Evolutionary conservation across 1,140 invertebrate genomes (phyloP), one percentile per base, ranked within the genome.

Genomic region (Procambarus virginalis): DNA sequence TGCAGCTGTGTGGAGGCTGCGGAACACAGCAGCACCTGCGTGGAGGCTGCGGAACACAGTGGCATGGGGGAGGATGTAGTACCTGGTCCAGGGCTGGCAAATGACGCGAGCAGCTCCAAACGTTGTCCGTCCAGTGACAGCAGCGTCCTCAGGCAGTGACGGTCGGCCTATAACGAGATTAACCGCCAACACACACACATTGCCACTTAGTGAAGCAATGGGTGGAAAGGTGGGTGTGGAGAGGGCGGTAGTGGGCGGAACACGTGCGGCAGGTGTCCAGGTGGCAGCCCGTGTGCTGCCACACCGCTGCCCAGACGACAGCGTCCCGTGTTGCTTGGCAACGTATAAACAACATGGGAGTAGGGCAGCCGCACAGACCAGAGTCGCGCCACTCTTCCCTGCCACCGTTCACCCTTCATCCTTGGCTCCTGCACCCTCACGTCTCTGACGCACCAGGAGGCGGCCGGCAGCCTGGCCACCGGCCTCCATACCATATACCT

Each of bases 281-380:
- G 75, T 86, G 77, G 12, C 55, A 58, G 58, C 76, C 77, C 76
- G 77, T 70, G 60, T 80, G 77, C 77, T 48, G 76, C 76, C 51
- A 79, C 60, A 85, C 70, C 60, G 64, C 85, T 49, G 58, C 85
- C 58, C 60, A 48, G 34, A n/a, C 85, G 77, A 60, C 58, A 45
- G 85, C 76, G 85, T 80, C 85, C 78, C 78, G 85, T 79, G 85
- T 87, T 87, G 85, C 85, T 78, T 80, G 85, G 85, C 85, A 87
- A 87, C 85, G 85, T 87, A 78, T 87, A 87, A 87, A 87, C 85
- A 87, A 87, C 58, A 81, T 79, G 60, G n/a, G 75, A 17, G 45
- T 17, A 2, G 55, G 48, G 75, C 10, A 68, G 45, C 75, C n/a
- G 34, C 34, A 86, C 81, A 84, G 81, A 14, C 48, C 81, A 84